Evolutionary conservation across 2,888 invertebrate genomes (phyloP).

Genomic region (Anoplius nigerrimus): DNA sequence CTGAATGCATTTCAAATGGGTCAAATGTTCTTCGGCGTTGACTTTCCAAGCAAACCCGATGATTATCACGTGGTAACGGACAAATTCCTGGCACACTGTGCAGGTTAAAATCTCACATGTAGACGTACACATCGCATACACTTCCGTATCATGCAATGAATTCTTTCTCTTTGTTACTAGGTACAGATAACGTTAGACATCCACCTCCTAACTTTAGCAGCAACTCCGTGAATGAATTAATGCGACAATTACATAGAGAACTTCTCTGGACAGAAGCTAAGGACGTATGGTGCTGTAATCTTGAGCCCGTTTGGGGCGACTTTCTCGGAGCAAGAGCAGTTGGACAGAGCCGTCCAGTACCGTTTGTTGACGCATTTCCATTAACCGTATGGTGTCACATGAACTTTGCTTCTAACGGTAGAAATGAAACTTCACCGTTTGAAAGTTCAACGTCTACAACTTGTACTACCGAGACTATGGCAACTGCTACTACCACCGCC

Average conservation of each 20-base stretch:
- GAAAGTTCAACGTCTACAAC: too few relatives aligned
- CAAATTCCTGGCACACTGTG: conserved; percentile 85
- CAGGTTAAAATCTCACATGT: conserved; percentile 66
- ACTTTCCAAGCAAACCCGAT: conserved; percentile 83
- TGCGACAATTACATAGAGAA: conserved; percentile 74
- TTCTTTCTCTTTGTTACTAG: conserved; percentile 40
- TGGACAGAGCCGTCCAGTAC: conserved; percentile 84
- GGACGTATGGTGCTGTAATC: conserved; percentile 90
- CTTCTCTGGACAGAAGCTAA: conserved; percentile 89
- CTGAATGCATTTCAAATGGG: conserved; percentile 86
- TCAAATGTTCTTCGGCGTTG: conserved; percentile 84
- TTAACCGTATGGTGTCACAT: conserved; percentile 88
- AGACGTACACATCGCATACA: background rate
- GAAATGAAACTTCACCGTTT: conserved; percentile 21
- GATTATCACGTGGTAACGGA: conserved; percentile 89
- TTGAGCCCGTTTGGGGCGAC: conserved; percentile 96
- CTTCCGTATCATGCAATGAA: background rate
- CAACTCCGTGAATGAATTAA: conserved; percentile 78
- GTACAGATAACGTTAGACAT: conserved; percentile 66
- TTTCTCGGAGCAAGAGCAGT: conserved; percentile 89
- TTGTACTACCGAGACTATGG: too few relatives aligned
- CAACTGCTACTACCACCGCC: too few relatives aligned
- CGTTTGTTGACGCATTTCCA: conserved; percentile 91
- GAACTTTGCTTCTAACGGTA: conserved; percentile 64
- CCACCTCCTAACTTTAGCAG: conserved; percentile 66